These are phyloP conservation scores for Ophioderma brevispina DNA, from an alignment of 35 echinoderm and acorn worm species.

Conservation along the genomic window DNA sequence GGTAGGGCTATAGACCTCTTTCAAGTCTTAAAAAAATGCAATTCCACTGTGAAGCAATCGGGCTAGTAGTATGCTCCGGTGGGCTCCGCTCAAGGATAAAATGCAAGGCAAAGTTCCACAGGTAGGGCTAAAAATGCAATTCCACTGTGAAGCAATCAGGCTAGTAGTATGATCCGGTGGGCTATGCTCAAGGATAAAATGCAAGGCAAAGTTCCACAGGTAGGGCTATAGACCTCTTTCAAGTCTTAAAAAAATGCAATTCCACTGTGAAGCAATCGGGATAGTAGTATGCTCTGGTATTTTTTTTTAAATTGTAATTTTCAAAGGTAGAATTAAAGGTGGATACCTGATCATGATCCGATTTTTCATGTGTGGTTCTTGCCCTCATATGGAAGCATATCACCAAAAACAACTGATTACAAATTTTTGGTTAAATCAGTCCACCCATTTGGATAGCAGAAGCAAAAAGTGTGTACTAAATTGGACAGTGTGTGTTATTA, in stretches of 20 bases:
- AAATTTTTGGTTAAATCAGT: no score
- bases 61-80: slow-evolving; percentile 62
- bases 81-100: slow-evolving; percentile 9
- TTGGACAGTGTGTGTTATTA: no score
- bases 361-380: no score
- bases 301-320: background rate
- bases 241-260: no score
- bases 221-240: background rate
- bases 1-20: background rate
- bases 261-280: slow-evolving; percentile 68
- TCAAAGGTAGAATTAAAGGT: background rate
- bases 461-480: no score
- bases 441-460: no score
- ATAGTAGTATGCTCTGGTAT: slow-evolving; percentile 58
- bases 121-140: background rate
- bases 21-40: no score
- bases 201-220: slow-evolving; percentile 8
- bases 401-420: no score
- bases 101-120: slow-evolving; percentile 6
- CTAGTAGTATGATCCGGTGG: slow-evolving; percentile 57
- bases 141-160: slow-evolving; percentile 42
- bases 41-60: slow-evolving; percentile 68
- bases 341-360: no score
- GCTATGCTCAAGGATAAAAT: slow-evolving; percentile 14
- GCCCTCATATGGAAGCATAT: no score